Evolutionary conservation across 2,797 vertebrate species (phyloP).

Genomic region (Iguana delicatissima): DNA sequence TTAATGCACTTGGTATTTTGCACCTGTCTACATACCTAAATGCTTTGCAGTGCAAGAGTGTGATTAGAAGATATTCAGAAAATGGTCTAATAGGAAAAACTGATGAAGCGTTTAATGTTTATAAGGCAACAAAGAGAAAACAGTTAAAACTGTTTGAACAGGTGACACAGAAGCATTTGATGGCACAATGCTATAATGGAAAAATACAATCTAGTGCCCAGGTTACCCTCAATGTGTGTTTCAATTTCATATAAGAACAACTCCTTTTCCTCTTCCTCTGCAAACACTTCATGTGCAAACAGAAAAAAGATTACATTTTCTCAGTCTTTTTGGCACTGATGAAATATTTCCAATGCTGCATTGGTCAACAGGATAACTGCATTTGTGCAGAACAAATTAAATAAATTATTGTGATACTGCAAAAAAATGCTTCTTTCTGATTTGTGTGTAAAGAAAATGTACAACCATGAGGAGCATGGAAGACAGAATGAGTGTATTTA

Average conservation of each 20-base stretch:
- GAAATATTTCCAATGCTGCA: background rate
- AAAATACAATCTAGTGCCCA: background rate
- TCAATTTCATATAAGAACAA: background rate
- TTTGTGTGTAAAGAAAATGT: no score
- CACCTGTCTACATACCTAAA: no score
- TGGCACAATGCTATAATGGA: background rate
- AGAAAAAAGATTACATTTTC: background rate
- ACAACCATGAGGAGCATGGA: no score
- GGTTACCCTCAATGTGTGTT: background rate
- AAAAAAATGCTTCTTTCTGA: background rate
- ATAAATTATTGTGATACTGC: background rate
- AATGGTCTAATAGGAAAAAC: no score
- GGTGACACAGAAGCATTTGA: background rate
- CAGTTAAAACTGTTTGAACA: no score
- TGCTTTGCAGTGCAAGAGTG: no score
- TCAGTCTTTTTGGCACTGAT: background rate
- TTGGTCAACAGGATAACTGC: background rate
- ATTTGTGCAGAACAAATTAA: background rate
- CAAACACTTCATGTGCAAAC: background rate
- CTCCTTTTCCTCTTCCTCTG: background rate
- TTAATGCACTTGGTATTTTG: no score
- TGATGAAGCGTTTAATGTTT: no score
- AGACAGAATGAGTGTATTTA: no score
- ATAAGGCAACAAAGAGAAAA: no score
- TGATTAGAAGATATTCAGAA: no score